Evolutionary conservation across 2,113 vertebrate species (phyloP).

Genomic region (Octodon degus): DNA sequence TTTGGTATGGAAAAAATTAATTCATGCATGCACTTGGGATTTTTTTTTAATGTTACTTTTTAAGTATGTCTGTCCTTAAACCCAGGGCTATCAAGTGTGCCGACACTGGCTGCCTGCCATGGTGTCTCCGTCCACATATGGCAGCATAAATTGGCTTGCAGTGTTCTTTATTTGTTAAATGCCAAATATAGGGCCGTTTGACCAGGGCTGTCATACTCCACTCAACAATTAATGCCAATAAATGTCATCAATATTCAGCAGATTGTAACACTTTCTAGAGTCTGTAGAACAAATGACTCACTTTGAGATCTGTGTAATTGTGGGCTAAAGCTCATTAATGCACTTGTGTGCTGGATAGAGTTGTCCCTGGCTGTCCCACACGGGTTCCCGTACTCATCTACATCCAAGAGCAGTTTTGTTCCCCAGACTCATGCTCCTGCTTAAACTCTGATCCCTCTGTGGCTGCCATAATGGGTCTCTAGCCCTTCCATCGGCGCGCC

Average conservation of each 20-base stretch:
- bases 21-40: background rate
- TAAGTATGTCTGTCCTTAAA: background rate
- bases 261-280: background rate
- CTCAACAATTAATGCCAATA: slow-evolving; percentile 50
- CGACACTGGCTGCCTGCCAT: background rate
- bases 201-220: background rate
- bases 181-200: slow-evolving; percentile 26
- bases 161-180: slow-evolving; percentile 60
- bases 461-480: background rate
- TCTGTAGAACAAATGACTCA: slow-evolving; percentile 57
- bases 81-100: background rate
- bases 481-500: slow-evolving; percentile 33
- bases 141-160: background rate
- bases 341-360: slow-evolving; percentile 38
- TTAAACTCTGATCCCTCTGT: slow-evolving; percentile 48
- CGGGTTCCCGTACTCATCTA: background rate
- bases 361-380: background rate
- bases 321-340: slow-evolving; percentile 26
- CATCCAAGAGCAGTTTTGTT: background rate
- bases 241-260: background rate
- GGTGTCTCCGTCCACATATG: background rate
- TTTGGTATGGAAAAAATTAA: slow-evolving; percentile 62
- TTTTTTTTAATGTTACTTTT: background rate
- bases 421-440: background rate
- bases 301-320: slow-evolving; percentile 57